Evolutionary conservation across 2,113 vertebrate species (phyloP), one percentile per base, ranked within the genome.

Genomic region (Trochalopteron elliotii): DNA sequence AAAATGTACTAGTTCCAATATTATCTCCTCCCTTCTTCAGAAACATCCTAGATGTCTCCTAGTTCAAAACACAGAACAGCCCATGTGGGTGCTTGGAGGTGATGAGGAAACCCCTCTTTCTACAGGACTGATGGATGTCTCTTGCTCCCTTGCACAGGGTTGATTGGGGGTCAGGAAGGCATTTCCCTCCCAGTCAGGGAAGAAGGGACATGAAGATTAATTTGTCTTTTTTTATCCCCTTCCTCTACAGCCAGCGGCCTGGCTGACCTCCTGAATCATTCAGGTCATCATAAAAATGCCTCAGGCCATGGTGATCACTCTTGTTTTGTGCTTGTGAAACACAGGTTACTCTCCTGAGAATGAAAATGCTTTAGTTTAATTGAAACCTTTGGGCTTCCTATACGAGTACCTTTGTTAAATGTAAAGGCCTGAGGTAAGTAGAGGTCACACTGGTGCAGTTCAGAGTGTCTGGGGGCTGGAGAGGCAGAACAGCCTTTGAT

Each of bases 261-360:
- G 15, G 35, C 4, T 96, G 93, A 95, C 92, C 85, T 79, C 65
- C 57, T 45, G 85, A 85, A 85, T 90, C 82, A 69, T 19, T 52
- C 0, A 1, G 78, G 88, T 81, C 82, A 90, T 49, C 12, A 7
- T 90, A 76, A 95, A 89, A 93, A 84, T 85, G 82, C 94, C 85
- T 88, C 67, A 76, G 78, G 90, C 63, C 42, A n/a, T 0, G 2
- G 61, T 60, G 75, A 91, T 85, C 61, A 45, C 61, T 95, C 92
- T 83, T 83, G 82, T 82, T 85, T 95, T 79, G 78, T 88, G 87
- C 87, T 87, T 89, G 94, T 87, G 87, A 95, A 94, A 91, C 84
- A 82, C 44, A 64, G 52, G 90, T 79, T 91, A 68, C 78, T 30
- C 92, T 87, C 82, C 40, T n/a, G 60, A 84, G 90, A 87, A 85